These are phyloP conservation scores for Zonotrichia albicollis DNA, from an alignment of 2,797 vertebrate species.

Conservation along the genomic window DNA sequence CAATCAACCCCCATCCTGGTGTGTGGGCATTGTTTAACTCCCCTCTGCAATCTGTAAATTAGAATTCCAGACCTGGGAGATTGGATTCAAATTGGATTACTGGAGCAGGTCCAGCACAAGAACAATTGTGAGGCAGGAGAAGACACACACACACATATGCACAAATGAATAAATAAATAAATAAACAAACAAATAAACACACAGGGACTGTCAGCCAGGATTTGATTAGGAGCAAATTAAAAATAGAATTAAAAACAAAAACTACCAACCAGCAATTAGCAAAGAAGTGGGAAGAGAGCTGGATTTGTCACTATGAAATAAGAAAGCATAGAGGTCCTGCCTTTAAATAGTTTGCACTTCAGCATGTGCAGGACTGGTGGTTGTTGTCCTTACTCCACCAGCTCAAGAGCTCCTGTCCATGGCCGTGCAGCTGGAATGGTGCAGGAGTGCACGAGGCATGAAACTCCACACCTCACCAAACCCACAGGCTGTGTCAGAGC, in stretches of 20 bases:
- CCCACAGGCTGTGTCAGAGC: background rate
- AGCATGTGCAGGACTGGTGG: background rate
- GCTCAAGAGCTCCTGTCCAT: background rate
- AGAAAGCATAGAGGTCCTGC: conserved; percentile 31
- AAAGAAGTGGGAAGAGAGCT: conserved; percentile 13
- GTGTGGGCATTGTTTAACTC: conserved; percentile 28
- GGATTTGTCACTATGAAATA: conserved; percentile 62
- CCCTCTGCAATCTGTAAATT: conserved; percentile 68
- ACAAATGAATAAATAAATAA: background rate
- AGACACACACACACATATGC: background rate
- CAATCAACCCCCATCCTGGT: conserved; percentile 59
- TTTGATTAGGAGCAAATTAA: conserved; percentile 70
- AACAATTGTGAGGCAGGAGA: conserved; percentile 49
- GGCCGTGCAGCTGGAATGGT: fast-evolving
- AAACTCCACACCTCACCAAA: background rate
- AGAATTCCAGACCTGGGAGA: conserved; percentile 74
- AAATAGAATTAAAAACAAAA: conserved; percentile 73
- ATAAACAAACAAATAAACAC: conserved; percentile 28
- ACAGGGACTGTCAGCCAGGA: conserved; percentile 47
- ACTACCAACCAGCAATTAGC: conserved; percentile 56
- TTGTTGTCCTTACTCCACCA: background rate
- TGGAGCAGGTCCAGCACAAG: conserved; percentile 67
- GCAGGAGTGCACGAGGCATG: fast-evolving
- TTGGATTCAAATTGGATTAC: conserved; percentile 76
- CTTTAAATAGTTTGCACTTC: conserved; percentile 3